These are phyloP conservation scores for Helogale parvula DNA, from an alignment of 2,113 vertebrate genomes.

Conservation along the genomic window DNA sequence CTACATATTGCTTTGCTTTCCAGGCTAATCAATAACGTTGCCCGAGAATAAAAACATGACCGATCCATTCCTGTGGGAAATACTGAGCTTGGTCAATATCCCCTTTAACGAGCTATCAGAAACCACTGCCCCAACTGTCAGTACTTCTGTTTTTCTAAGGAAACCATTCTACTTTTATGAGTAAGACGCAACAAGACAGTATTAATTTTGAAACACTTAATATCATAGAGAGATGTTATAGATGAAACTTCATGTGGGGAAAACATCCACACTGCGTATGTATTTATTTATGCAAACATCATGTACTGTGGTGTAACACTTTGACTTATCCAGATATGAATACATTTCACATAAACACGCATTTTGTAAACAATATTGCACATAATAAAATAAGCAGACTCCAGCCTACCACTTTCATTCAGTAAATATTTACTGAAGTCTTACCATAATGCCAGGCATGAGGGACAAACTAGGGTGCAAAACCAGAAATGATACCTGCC, in stretches of 20 bases:
- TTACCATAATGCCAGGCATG: background rate
- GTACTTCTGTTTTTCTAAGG: background rate
- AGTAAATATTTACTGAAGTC: background rate
- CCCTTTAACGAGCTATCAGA: background rate
- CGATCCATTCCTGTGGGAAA: background rate
- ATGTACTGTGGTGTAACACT: background rate
- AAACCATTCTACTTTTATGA: background rate
- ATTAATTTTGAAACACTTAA: background rate
- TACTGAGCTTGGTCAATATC: background rate
- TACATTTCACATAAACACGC: background rate
- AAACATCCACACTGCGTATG: background rate
- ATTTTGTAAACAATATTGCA: background rate
- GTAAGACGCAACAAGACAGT: background rate
- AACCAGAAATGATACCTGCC: background rate
- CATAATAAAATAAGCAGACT: background rate
- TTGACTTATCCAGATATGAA: background rate
- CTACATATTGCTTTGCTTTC: background rate
- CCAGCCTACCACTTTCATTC: background rate
- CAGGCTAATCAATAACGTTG: background rate
- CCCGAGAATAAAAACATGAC: constrained; percentile 4
- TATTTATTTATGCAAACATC: background rate
- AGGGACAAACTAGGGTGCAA: background rate
- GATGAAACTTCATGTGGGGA: background rate
- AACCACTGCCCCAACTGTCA: background rate
- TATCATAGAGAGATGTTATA: background rate